Evolutionary conservation across 2,113 vertebrate genomes (phyloP), one percentile per base, ranked within the genome.

Genomic region (Semnopithecus entellus): DNA sequence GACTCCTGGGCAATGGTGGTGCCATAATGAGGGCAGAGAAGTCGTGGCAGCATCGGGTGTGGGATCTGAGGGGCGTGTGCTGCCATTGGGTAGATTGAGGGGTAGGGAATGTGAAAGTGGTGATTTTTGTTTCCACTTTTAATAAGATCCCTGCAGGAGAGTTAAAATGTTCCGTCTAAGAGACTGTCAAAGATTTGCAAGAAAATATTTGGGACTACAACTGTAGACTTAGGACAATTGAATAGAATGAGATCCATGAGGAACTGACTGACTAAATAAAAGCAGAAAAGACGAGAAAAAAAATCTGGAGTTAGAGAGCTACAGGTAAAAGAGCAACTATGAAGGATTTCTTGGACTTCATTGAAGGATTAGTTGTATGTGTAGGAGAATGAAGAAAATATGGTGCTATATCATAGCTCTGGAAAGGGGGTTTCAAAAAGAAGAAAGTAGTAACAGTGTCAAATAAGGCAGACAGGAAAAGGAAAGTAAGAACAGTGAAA

Each of bases 281-380:
- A 72, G 64, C 38, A 32, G 57, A 75, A 91, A 82, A 78, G 82
- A 64, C 4, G 45, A 64, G 43, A 78, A 35, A 61, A 78, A 73
- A 94, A 76, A 61, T 45, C 35, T 70, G 48, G 52, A 87, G 25
- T 73, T 82, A 25, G 48, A 27, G 68, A 75, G 25, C 43, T 48
- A 20, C 48, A 43, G 22, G 80, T 90, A 13, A 75, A 90, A 85
- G 72, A 94, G 88, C 50, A 82, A 52, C 91, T 73, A 9, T 4
- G n/a, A 64, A 52, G 14, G 59, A 27, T 79, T 55, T 75, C 48
- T 80, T 94, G 22, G 64, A 27, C 64, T 90, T 96, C 83, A 61
- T 30, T 4, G 7, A 90, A 50, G 11, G 16, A 6, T 38, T 73
- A 73, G n/a, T 45, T 88, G 35, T 55, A 85, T 27, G 6, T 35